phyloP scores from a whole-genome alignment of 2,797 vertebrate species.

The Sciurus vulgaris region DNA sequence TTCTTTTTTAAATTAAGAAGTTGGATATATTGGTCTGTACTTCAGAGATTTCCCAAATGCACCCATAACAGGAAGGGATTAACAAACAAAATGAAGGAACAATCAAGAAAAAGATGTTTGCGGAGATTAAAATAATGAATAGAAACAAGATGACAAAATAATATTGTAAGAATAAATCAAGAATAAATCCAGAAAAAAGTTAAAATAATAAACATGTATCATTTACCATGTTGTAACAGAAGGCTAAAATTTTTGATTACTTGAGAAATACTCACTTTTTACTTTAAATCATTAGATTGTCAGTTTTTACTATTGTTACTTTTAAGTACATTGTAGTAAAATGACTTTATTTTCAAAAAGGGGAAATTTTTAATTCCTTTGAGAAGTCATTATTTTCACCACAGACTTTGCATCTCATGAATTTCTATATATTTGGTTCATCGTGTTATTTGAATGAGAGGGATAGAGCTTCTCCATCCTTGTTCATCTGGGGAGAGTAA shows the following conservation, averaged over 20 bases:
- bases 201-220: not conserved
- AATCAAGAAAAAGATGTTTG: not conserved
- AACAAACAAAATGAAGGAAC: not conserved
- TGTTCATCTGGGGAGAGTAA: not conserved
- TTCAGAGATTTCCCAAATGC: not conserved
- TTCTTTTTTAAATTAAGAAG: not conserved
- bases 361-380: not conserved
- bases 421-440: not conserved
- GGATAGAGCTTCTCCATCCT: not conserved
- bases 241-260: not conserved
- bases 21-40: not conserved
- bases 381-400: not conserved
- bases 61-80: not conserved
- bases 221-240: not conserved
- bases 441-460: not conserved
- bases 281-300: not conserved
- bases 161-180: not conserved
- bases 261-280: not conserved
- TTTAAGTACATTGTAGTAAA: slow-evolving; percentile 3
- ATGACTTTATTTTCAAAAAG: not conserved
- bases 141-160: not conserved
- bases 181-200: not conserved
- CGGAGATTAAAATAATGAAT: not conserved
- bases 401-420: not conserved
- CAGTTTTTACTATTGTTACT: not conserved